A percentile compares a stretch with the other conserved stretches of the same genome.
phyloP scores from a whole-genome alignment of 2,888 invertebrate genomes.

The Drosophila algonquin region DNA sequence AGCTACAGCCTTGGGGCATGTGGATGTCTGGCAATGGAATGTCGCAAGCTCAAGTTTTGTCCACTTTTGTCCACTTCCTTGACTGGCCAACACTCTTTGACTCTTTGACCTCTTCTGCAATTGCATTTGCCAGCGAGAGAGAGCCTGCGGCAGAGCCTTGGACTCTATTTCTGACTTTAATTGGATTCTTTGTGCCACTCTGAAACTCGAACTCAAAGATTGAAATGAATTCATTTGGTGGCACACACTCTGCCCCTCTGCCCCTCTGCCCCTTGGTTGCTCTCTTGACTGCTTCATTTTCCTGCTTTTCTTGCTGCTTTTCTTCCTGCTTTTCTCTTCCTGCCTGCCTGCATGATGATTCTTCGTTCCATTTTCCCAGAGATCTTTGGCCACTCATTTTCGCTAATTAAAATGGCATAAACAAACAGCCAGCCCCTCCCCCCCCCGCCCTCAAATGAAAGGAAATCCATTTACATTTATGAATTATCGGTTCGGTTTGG shows the following conservation, averaged over 20 bases:
- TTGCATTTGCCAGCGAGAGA: slow-evolving; percentile 42
- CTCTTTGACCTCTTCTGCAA: slow-evolving; percentile 32
- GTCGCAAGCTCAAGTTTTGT: slow-evolving; percentile 34
- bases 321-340: slow-evolving; percentile 15
- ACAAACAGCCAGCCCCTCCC: slow-evolving; percentile 47
- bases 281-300: background rate
- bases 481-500: slow-evolving; percentile 50
- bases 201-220: slow-evolving; percentile 12
- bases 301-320: background rate
- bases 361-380: slow-evolving; percentile 4
- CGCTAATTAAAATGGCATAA: slow-evolving; percentile 71
- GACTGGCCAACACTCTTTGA: slow-evolving; percentile 36
- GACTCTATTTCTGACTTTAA: slow-evolving; percentile 55
- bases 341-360: slow-evolving; percentile 24
- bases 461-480: slow-evolving; percentile 47
- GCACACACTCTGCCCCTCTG: background rate
- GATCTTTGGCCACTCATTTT: slow-evolving; percentile 50
- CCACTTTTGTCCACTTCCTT: slow-evolving; percentile 31
- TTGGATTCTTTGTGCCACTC: slow-evolving; percentile 58
- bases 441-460: slow-evolving; percentile 3
- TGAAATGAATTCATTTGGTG: slow-evolving; percentile 57
- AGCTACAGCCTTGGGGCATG: slow-evolving; percentile 50
- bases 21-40: slow-evolving; percentile 6
- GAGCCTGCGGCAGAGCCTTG: slow-evolving; percentile 34
- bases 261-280: background rate